Base-by-base conservation (phyloP, 2,113 vertebrate genomes). In the Ifrita kowaldi region DNA sequence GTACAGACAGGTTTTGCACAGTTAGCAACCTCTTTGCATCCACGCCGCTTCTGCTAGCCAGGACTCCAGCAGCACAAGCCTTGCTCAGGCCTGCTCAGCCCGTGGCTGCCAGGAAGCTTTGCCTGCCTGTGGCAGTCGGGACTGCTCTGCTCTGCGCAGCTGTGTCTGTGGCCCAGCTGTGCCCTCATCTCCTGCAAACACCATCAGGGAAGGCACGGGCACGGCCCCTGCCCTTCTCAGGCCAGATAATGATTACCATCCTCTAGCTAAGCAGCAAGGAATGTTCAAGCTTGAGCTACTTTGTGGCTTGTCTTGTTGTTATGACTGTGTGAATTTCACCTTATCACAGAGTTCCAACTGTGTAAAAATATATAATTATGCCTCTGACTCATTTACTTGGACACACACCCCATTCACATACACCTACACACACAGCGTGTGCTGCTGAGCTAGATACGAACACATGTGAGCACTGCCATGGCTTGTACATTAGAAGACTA, bases 321-420 rank as follows among this genome's bases (percentile, higher is more conserved):
- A 52, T 26, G 77, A 42, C 84, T 82, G 4, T 9, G 50, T 84
- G 94, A 97, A 88, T 88, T 95, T 96, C 79, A 94, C 96, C 97
- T 95, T 83, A 88, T 97, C 92, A 65, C 27, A 33, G 75, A 85
- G 52, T 85, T 95, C 94, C 96, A 88, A 94, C 96, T 80, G 93
- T 73, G 92, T 91, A 87, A 95, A 95, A 74, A 79, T 94, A 55
- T 80, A 39, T 83, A 86, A 93, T 95, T 95, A 94, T 90, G 91
- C 49, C 9, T 93, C 83, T 97, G 97, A 97, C 68, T 97, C 97
- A 97, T 68, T 82, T 80, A 60, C 96, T 85, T 94, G 96, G 95
- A 94, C 96, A 87, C 92, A 59, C 69, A 49, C 67, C 82, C 93
- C 74, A 84, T 87, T 86, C 96, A 92, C 83, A 88, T 90, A 92